phyloP scores from a whole-genome alignment of 2,113 vertebrate species.

The Bettongia penicillata region DNA sequence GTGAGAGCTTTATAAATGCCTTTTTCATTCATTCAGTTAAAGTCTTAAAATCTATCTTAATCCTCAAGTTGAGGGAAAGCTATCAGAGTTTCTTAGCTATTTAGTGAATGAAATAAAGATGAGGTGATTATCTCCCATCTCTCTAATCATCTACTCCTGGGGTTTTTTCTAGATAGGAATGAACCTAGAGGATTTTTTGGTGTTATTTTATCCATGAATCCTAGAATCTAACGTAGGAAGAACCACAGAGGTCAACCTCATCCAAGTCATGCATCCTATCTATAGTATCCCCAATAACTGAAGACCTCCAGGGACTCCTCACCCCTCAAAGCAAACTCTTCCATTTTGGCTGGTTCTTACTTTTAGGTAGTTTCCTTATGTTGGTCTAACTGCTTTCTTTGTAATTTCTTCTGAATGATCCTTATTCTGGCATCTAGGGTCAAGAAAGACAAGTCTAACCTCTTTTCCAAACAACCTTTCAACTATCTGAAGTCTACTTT shows the following conservation, averaged over 20 bases:
- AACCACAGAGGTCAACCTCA: neutral
- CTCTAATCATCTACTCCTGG: neutral
- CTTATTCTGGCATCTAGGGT: neutral
- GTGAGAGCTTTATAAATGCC: neutral
- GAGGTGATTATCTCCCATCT: neutral
- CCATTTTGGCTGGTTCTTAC: neutral
- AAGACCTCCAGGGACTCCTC: neutral
- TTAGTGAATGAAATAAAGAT: neutral
- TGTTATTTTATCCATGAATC: neutral
- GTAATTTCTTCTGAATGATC: neutral
- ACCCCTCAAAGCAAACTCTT: neutral
- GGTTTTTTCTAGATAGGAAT: neutral
- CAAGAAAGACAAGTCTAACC: neutral
- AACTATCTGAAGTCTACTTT: neutral
- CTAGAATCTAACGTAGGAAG: neutral
- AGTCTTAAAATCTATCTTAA: neutral
- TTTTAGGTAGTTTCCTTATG: neutral
- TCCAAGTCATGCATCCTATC: neutral
- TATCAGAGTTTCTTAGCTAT: neutral
- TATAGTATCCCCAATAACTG: neutral
- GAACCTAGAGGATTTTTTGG: neutral
- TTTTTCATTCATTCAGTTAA: neutral
- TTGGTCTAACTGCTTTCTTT: neutral
- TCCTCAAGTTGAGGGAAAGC: neutral
- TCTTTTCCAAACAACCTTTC: neutral